Percentiles rank a stretch among this genome's conserved stretches.
Evolutionary conservation across 2,888 invertebrate species (phyloP).

Genomic region (Phanerotoma sp.): DNA sequence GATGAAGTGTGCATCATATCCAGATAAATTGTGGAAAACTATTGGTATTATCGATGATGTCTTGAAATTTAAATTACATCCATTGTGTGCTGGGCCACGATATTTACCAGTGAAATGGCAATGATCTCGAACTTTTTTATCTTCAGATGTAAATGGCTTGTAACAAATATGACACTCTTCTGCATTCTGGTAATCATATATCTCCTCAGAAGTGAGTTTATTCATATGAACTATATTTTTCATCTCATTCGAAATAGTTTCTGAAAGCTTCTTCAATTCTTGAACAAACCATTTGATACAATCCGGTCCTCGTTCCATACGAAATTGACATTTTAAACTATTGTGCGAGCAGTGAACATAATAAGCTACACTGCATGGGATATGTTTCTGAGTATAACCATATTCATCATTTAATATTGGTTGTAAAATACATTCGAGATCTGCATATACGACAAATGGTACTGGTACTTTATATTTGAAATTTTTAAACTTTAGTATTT

Average conservation of each 20-base stretch:
- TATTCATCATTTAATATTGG: background rate
- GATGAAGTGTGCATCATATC: background rate
- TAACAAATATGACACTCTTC: too few relatives aligned
- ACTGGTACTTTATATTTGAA: conserved; percentile 4
- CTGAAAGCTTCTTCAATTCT: background rate
- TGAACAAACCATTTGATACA: background rate
- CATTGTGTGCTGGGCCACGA: background rate
- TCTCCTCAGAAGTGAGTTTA: too few relatives aligned
- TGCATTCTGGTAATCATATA: too few relatives aligned
- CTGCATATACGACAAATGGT: too few relatives aligned
- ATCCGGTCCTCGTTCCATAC: too few relatives aligned
- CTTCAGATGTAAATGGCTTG: background rate
- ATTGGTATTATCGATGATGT: background rate
- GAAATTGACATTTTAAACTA: too few relatives aligned
- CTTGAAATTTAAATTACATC: background rate
- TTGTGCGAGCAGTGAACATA: too few relatives aligned
- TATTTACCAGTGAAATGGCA: background rate
- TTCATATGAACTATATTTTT: too few relatives aligned
- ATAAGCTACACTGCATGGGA: too few relatives aligned
- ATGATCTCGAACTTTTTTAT: background rate
- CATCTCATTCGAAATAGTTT: too few relatives aligned
- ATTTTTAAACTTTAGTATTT: conserved; percentile 22
- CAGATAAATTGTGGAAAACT: conserved; percentile 4
- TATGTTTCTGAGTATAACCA: too few relatives aligned
- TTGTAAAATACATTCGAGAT: conserved; percentile 24